Percentiles rank a stretch among this genome's conserved stretches.
Conservation (phyloP, 2,113 vertebrate genomes). For the Dolichallabes microphthalmus region DNA sequence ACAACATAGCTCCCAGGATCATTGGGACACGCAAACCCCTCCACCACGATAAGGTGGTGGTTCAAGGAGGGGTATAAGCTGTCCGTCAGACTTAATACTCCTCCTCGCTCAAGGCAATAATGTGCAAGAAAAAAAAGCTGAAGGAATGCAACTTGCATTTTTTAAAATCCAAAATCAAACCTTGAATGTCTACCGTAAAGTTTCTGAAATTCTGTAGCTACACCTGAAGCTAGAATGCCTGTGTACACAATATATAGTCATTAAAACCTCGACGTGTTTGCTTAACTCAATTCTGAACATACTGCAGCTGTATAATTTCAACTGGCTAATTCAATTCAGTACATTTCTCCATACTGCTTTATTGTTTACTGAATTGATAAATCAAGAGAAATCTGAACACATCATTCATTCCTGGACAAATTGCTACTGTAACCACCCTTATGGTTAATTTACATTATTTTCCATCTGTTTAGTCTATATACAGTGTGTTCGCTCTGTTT, state of each 20-base stretch:
- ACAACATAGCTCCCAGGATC: too few species aligned
- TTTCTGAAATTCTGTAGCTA: background rate
- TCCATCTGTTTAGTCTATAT: background rate
- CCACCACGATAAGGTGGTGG: too few species aligned
- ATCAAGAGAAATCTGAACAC: background rate
- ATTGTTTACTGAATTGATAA: background rate
- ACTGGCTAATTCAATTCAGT: background rate
- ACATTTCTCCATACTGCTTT: background rate
- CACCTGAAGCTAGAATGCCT: background rate
- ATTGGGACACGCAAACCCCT: too few species aligned
- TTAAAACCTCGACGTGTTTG: background rate
- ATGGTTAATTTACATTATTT: background rate
- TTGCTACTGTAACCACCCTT: background rate
- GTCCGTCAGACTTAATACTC: background rate
- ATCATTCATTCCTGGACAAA: too few species aligned
- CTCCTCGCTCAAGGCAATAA: background rate
- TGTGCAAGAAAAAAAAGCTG: background rate
- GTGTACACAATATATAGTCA: background rate
- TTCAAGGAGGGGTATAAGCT: too few species aligned
- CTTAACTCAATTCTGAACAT: background rate
- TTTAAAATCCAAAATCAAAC: background rate
- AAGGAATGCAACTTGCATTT: background rate
- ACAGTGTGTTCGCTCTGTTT: background rate
- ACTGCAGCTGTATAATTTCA: background rate
- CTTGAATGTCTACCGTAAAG: background rate